Conservation (phyloP, 2,113 vertebrate genomes). For the Sander lucioperca region DNA sequence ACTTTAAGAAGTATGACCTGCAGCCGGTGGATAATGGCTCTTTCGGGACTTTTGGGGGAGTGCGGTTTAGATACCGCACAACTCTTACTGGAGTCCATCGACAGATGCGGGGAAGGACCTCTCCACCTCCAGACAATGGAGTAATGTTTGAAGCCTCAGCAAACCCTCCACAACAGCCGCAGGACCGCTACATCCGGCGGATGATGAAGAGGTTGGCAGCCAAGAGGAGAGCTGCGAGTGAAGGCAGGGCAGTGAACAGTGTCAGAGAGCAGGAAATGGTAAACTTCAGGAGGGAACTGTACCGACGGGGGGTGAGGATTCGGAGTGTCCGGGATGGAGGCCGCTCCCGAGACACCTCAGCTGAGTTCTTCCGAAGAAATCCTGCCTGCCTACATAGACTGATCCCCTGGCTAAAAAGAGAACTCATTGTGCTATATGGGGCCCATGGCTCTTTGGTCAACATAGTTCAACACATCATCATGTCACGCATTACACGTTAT, state of each 20-base stretch:
- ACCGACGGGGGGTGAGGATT: slow-evolving; percentile 89
- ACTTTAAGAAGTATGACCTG: slow-evolving; percentile 92
- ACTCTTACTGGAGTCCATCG: slow-evolving; percentile 87
- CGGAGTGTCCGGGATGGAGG: slow-evolving; percentile 90
- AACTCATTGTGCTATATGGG: slow-evolving; percentile 92
- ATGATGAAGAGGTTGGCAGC: slow-evolving; percentile 88
- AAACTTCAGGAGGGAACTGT: slow-evolving; percentile 92
- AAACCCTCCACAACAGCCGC: slow-evolving; percentile 53
- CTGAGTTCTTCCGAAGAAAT: slow-evolving; percentile 93
- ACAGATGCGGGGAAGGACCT: slow-evolving; percentile 78
- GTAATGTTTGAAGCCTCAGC: slow-evolving; percentile 88
- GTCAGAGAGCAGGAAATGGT: slow-evolving; percentile 92
- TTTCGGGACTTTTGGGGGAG: slow-evolving; percentile 87
- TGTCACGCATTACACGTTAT: slow-evolving; percentile 91
- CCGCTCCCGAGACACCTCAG: slow-evolving; percentile 90
- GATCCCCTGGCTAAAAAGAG: slow-evolving; percentile 94
- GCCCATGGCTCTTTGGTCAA: slow-evolving; percentile 91
- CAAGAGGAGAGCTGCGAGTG: slow-evolving; percentile 83
- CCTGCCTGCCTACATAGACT: slow-evolving; percentile 94
- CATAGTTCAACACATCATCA: slow-evolving; percentile 94
- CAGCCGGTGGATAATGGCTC: slow-evolving; percentile 84
- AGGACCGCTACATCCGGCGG: slow-evolving; percentile 84
- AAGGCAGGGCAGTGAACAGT: slow-evolving; percentile 83
- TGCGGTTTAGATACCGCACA: slow-evolving; percentile 91
- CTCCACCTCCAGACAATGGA: slow-evolving; percentile 87